These are phyloP conservation scores for Gnathonemus longibarbis DNA, from an alignment of 2,113 vertebrate genomes.

Conservation along the genomic window DNA sequence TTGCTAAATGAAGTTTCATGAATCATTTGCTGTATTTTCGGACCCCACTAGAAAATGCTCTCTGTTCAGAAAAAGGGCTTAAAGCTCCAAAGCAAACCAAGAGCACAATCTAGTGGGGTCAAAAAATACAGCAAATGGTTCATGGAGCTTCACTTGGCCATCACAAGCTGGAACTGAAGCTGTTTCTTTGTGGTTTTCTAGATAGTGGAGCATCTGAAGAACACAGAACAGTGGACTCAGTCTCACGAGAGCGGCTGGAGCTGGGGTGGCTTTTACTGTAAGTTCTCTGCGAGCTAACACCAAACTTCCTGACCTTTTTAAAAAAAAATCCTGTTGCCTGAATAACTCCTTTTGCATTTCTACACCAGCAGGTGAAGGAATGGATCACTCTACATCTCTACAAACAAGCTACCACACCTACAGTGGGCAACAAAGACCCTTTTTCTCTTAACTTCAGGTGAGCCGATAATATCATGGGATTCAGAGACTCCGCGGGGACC, in stretches of 20 bases:
- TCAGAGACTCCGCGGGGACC: background rate
- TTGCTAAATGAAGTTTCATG: background rate
- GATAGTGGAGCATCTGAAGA: slow-evolving; percentile 47
- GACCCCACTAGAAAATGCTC: background rate
- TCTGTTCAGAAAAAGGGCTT: background rate
- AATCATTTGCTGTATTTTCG: no score
- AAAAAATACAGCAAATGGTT: background rate
- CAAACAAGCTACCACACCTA: slow-evolving; percentile 30
- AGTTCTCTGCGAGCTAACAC: background rate
- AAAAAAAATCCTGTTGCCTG: background rate
- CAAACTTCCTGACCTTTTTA: background rate
- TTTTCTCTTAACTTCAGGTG: background rate
- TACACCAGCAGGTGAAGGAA: slow-evolving; percentile 30
- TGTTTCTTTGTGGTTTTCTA: background rate
- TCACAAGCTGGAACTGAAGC: background rate
- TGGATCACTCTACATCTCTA: slow-evolving; percentile 27
- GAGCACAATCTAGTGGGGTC: background rate
- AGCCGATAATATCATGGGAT: background rate
- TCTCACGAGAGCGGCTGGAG: slow-evolving; percentile 14
- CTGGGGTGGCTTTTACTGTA: slow-evolving; percentile 35
- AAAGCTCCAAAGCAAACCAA: background rate
- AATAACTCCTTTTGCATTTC: background rate
- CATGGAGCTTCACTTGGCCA: background rate
- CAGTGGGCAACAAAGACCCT: slow-evolving; percentile 16
- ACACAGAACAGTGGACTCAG: slow-evolving; percentile 32